phyloP scores from a whole-genome alignment of 2,113 vertebrate genomes.

The Epinephelus fuscoguttatus region DNA sequence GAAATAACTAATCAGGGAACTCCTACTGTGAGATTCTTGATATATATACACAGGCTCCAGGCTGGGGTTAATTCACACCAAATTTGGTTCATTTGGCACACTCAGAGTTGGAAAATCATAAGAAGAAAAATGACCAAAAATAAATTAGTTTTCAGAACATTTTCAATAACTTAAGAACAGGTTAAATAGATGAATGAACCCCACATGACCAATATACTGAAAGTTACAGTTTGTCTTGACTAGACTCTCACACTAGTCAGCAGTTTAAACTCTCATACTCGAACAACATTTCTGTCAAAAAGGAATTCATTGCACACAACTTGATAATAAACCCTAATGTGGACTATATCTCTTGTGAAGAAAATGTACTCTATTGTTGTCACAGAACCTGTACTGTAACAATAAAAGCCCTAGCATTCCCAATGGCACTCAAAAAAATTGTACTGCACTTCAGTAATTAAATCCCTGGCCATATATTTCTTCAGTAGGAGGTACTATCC shows the following conservation, averaged over 20 bases:
- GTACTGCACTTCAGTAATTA: constrained; percentile 65
- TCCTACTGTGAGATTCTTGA: constrained; percentile 61
- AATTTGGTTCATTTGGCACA: constrained; percentile 33
- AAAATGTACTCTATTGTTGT: constrained; percentile 54
- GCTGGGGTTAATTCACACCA: constrained; percentile 51
- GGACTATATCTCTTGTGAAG: constrained; percentile 41
- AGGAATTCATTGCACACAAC: constrained; percentile 52
- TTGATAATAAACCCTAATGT: constrained; percentile 60
- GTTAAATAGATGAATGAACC: constrained; percentile 29
- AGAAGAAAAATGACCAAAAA: background rate
- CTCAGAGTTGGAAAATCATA: background rate
- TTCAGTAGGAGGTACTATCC: constrained; percentile 59
- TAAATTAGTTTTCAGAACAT: constrained; percentile 22
- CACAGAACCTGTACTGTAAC: constrained; percentile 58
- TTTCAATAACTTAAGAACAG: constrained; percentile 25
- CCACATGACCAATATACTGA: constrained; percentile 24
- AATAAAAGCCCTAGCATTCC: constrained; percentile 65
- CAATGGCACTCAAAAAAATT: constrained; percentile 43
- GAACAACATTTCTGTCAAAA: constrained; percentile 41
- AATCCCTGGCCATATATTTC: constrained; percentile 60
- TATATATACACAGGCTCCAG: constrained; percentile 24
- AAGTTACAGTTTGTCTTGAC: constrained; percentile 17
- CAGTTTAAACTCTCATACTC: constrained; percentile 23
- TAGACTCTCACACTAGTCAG: constrained; percentile 19
- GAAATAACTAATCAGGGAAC: constrained; percentile 27